Evolutionary conservation across 1,140 invertebrate genomes (phyloP).

Genomic region (Drosophila virilis): DNA sequence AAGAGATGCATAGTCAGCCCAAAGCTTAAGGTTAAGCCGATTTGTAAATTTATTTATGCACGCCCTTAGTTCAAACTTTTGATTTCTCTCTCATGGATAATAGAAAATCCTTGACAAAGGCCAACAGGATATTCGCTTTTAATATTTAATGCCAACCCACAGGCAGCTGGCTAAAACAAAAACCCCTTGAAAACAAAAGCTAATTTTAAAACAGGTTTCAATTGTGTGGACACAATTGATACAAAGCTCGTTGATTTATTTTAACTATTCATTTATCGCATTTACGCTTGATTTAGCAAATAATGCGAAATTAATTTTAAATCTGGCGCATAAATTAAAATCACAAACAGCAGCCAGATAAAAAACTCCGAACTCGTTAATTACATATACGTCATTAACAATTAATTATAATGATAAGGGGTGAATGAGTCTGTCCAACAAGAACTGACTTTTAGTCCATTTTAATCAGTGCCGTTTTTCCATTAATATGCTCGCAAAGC

Average conservation of each 20-base stretch:
- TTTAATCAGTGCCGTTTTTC: conserved; percentile 33
- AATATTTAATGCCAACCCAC: conserved; percentile 26
- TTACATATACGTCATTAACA: conserved; percentile 68
- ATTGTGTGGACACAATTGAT: conserved; percentile 17
- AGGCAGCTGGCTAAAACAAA: neutral
- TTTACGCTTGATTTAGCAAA: conserved; percentile 73
- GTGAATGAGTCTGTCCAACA: neutral
- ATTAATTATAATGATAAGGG: conserved; percentile 73
- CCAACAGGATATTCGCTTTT: conserved; percentile 5
- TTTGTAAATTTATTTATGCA: conserved; percentile 65
- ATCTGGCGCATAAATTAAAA: conserved; percentile 65
- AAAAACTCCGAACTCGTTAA: conserved; percentile 48
- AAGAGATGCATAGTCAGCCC: conserved; percentile 31
- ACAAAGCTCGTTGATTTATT: conserved; percentile 43
- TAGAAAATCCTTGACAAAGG: conserved; percentile 47
- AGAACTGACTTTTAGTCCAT: conserved; percentile 17
- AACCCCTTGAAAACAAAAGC: conserved; percentile 14
- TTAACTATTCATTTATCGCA: conserved; percentile 74
- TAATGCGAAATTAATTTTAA: conserved; percentile 73
- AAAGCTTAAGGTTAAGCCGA: conserved; percentile 60
- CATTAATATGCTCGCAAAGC: conserved; percentile 18
- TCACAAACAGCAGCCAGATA: neutral
- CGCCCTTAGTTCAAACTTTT: conserved; percentile 35
- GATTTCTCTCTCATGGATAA: conserved; percentile 45
- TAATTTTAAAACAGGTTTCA: conserved; percentile 12